Evolutionary conservation across 92 coral and sea anemone species (phyloP).

Genomic region (Bergia puertoricense): DNA sequence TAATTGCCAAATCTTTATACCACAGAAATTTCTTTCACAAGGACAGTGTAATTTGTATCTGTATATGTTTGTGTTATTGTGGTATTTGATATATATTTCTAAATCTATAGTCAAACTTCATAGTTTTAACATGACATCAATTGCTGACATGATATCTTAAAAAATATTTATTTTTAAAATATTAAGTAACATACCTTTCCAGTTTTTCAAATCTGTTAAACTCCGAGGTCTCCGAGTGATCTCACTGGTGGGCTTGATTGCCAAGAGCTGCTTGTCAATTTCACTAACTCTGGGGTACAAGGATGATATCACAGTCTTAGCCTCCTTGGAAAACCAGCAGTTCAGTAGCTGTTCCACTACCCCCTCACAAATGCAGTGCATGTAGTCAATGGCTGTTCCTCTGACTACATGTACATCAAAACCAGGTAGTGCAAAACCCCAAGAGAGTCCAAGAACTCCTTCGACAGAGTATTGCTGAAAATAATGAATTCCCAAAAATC

Average conservation of each 20-base stretch:
- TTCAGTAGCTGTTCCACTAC: conserved; percentile 54
- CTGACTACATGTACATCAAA: conserved; percentile 19
- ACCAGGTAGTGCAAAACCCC: neutral
- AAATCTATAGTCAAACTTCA: neutral
- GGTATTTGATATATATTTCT: too few species aligned
- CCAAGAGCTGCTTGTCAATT: neutral
- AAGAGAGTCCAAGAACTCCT: conserved; percentile 11
- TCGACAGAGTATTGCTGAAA: neutral
- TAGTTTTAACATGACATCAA: too few species aligned
- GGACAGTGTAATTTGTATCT: too few species aligned
- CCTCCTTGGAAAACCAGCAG: conserved; percentile 46
- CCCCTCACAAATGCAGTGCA: conserved; percentile 61
- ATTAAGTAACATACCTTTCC: neutral
- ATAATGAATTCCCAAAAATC: too few species aligned
- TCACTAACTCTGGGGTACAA: too few species aligned
- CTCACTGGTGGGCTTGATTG: neutral
- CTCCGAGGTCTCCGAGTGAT: neutral
- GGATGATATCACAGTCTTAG: neutral
- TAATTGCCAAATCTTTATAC: too few species aligned
- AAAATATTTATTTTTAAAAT: too few species aligned
- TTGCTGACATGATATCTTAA: too few species aligned
- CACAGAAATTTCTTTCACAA: too few species aligned
- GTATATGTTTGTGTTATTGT: too few species aligned
- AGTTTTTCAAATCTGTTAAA: neutral
- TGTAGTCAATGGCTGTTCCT: conserved; percentile 19